Evolutionary conservation across 2,113 vertebrate genomes (phyloP), one percentile per base, ranked within the genome.

Genomic region (Andinoacara biseriatus): DNA sequence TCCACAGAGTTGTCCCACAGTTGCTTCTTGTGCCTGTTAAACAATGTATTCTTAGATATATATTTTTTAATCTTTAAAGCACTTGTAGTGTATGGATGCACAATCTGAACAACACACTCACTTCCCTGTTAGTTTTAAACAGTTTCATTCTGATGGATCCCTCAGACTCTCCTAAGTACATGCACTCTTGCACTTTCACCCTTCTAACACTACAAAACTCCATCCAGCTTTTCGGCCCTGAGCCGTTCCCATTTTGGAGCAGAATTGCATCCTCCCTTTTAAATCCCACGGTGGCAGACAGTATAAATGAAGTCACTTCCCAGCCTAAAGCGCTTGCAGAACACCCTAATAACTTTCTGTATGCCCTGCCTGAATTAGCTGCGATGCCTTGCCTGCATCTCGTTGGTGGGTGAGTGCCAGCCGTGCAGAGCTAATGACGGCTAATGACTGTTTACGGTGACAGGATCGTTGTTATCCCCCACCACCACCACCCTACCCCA

Each of bases 391-490:
- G 76, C 52, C 74, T 49, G 76, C 56, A 14, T 88, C 75, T 89
- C 49, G 82, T 87, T 74, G 74, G 90, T 91, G 86, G 85, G 56
- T 86, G 88, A 92, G 89, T 76, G 87, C 89, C 89, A 89, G 88
- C 86, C 89, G 76, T 59, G 89, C 91, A 79, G 82, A 79, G 84
- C 87, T 94, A 92, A 94, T 95, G 93, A 91, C 77, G 58, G 81
- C 91, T 92, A 94, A 94, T 93, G 94, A 90, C 90, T 94, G 91
- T 94, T 94, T 92, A 93, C 49, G 77, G 86, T 92, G 93, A 92
- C 87, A 87, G 91, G 86, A 88, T 86, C 81, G 83, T 88, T 93
- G 91, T 89, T 89, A 90, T 20, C 78, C 76, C 72, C 78, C 33
- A 31, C 29, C 40, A 6, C 38, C 20, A 59, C 49, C 82, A 63